phyloP scores from a whole-genome alignment of 1,140 invertebrate genomes.

The Drosophila ohnishii region DNA sequence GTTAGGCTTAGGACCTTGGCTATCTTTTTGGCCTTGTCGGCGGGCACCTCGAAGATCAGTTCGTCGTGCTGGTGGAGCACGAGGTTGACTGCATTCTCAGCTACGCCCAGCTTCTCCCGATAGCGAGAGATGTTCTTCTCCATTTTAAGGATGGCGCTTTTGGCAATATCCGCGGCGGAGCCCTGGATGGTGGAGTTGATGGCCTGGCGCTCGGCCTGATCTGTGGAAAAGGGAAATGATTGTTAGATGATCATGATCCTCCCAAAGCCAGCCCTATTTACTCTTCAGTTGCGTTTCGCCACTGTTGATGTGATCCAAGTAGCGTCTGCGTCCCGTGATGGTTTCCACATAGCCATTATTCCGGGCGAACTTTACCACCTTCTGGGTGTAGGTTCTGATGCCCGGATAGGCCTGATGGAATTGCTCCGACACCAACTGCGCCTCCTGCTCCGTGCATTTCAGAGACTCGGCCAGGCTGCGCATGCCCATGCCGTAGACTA shows the following conservation, averaged over 20 bases:
- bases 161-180: conserved; percentile 97
- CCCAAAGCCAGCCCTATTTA: not conserved
- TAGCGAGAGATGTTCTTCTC: conserved; percentile 84
- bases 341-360: conserved; percentile 92
- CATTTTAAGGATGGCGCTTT: conserved; percentile 93
- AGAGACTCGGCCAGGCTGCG: conserved; percentile 92
- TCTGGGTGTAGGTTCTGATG: conserved; percentile 87
- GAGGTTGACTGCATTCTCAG: conserved; percentile 83
- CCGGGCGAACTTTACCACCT: conserved; percentile 88
- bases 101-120: conserved; percentile 71
- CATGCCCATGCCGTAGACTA: conserved; percentile 98
- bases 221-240: conserved; percentile 80
- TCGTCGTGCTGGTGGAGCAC: conserved; percentile 98
- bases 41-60: conserved; percentile 94
- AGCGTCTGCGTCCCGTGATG: conserved; percentile 90
- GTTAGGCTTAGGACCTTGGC: conserved; percentile 87
- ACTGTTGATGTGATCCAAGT: conserved; percentile 90
- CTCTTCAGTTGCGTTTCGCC: conserved; percentile 85
- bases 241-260: not conserved
- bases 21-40: conserved; percentile 86
- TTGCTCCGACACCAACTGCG: conserved; percentile 89
- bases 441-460: conserved; percentile 91
- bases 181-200: conserved; percentile 98
- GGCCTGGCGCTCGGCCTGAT: conserved; percentile 96
- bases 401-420: conserved; percentile 94